phyloP scores from a whole-genome alignment of 1,140 invertebrate species.

The Eriocheir sinensis region DNA sequence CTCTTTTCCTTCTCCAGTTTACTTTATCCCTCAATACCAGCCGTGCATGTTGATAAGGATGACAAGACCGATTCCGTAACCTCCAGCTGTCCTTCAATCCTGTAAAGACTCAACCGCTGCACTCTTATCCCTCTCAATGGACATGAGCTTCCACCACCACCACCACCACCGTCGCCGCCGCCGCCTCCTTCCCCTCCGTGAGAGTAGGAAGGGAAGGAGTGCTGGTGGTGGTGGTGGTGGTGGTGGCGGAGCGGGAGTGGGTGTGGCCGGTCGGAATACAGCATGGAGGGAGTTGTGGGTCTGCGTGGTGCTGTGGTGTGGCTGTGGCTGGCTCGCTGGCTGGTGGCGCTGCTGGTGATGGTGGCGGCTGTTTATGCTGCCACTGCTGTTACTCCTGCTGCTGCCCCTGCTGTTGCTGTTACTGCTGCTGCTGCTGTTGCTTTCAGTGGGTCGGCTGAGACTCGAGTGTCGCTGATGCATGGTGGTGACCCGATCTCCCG shows the following conservation, averaged over 20 bases:
- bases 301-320: neutral
- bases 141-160: neutral
- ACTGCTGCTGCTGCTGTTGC: neutral
- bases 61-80: neutral
- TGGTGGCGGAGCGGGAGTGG: neutral
- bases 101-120: too few relatives aligned
- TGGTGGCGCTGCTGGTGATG: neutral
- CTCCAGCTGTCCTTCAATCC: neutral
- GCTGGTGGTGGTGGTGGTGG: neutral
- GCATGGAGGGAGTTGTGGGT: neutral
- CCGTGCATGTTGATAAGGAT: conserved; percentile 4
- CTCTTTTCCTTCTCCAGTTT: neutral
- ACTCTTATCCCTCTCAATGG: neutral
- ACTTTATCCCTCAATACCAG: neutral
- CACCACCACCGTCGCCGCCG: too few relatives aligned
- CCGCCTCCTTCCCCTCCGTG: neutral
- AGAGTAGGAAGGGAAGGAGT: neutral
- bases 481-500: too few relatives aligned
- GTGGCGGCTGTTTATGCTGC: neutral
- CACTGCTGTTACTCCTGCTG: neutral
- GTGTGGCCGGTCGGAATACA: neutral
- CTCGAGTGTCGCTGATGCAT: too few relatives aligned
- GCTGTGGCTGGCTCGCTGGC: neutral
- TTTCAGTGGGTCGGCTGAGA: too few relatives aligned
- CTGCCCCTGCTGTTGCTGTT: neutral